Conservation (phyloP, 2,113 vertebrate species). For the Lepisosteus osseus region DNA sequence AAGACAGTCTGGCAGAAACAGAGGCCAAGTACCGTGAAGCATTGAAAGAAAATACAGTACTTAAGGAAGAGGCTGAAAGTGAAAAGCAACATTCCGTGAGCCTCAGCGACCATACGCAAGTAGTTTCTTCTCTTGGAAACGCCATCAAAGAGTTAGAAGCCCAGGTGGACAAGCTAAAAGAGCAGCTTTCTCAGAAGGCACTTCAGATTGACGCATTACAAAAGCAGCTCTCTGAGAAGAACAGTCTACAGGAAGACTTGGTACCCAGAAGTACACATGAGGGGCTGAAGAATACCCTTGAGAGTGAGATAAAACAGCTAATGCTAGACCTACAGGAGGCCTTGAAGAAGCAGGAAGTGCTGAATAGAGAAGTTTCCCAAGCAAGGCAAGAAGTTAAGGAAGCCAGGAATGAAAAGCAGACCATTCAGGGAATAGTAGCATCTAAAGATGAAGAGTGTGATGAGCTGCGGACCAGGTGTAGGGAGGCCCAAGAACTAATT, state of each 20-base stretch:
- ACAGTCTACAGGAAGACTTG: slow-evolving; percentile 61
- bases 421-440: slow-evolving; percentile 53
- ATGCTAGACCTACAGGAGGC: slow-evolving; percentile 80
- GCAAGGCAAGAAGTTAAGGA: slow-evolving; percentile 77
- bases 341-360: slow-evolving; percentile 81
- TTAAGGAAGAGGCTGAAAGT: slow-evolving; percentile 74
- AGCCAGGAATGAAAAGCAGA: slow-evolving; percentile 64
- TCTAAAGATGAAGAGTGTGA: slow-evolving; percentile 65
- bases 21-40: slow-evolving; percentile 67
- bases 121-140: slow-evolving; percentile 73
- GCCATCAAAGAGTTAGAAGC: slow-evolving; percentile 77
- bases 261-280: slow-evolving; percentile 70
- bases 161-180: slow-evolving; percentile 65
- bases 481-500: slow-evolving; percentile 79
- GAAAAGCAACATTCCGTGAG: slow-evolving; percentile 77
- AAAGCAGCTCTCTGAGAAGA: slow-evolving; percentile 70
- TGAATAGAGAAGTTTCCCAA: slow-evolving; percentile 73
- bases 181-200: slow-evolving; percentile 69
- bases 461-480: slow-evolving; percentile 66
- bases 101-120: slow-evolving; percentile 78
- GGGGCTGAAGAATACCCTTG: slow-evolving; percentile 64
- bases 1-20: slow-evolving; percentile 64
- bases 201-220: slow-evolving; percentile 73
- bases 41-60: slow-evolving; percentile 65
- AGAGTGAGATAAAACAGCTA: slow-evolving; percentile 71